phyloP scores from a whole-genome alignment of 2,797 vertebrate genomes.

The Sebastes oblongus region DNA sequence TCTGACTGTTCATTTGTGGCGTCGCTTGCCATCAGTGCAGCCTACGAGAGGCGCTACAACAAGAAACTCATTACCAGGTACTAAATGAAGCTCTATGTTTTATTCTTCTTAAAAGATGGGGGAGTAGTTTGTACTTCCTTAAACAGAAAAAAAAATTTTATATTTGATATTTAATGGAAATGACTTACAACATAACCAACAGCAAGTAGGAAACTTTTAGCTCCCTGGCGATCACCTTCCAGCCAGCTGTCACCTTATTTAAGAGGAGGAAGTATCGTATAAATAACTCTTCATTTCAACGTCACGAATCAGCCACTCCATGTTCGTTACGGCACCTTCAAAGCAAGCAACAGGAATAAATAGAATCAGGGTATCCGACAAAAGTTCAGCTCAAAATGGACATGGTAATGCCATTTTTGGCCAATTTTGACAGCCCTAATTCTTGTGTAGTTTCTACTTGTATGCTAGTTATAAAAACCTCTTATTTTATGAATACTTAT shows the following conservation, averaged over 20 bases:
- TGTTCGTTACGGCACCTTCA: neutral
- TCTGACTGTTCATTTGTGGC: conserved; percentile 99
- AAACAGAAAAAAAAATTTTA: neutral
- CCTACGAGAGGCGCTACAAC: conserved; percentile 95
- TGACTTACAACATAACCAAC: neutral
- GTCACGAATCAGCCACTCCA: neutral
- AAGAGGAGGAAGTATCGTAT: neutral
- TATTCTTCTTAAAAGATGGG: neutral
- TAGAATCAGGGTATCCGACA: neutral
- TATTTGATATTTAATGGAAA: neutral
- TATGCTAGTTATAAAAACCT: too few species aligned
- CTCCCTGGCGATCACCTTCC: neutral
- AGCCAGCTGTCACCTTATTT: neutral
- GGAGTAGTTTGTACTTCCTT: neutral
- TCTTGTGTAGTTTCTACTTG: too few species aligned
- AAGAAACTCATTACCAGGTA: conserved; percentile 99
- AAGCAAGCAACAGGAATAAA: neutral
- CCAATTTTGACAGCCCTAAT: too few species aligned
- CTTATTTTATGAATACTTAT: neutral
- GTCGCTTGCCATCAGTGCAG: conserved; percentile 96
- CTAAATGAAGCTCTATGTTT: neutral
- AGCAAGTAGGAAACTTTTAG: neutral
- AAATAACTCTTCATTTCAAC: neutral
- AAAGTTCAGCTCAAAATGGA: too few species aligned
- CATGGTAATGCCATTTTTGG: too few species aligned